Percentiles rank a stretch among this genome's conserved stretches.
These are phyloP conservation scores for Limnephilus marmoratus DNA, from an alignment of 2,888 invertebrate genomes.

Conservation along the genomic window DNA sequence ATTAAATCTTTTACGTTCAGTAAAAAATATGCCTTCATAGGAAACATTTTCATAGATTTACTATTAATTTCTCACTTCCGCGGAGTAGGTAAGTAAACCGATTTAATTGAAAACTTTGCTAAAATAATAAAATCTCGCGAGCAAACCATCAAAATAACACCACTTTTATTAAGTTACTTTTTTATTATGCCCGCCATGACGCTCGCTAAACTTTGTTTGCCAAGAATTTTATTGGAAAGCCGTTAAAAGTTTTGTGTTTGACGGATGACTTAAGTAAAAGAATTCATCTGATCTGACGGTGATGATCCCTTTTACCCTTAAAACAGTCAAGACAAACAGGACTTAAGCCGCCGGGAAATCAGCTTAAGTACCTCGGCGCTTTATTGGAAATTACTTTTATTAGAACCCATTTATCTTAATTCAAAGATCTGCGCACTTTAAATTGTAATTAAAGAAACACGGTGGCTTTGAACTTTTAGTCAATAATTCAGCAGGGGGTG, in stretches of 20 bases:
- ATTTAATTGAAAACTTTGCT: conserved; percentile 32
- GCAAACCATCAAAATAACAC: conserved; percentile 40
- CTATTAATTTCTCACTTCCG: not conserved
- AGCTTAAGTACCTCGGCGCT: not conserved
- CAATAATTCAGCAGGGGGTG: not conserved
- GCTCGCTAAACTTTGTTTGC: conserved; percentile 56
- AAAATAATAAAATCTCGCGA: conserved; percentile 36
- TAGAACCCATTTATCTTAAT: not conserved
- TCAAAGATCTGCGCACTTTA: not conserved
- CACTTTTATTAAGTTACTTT: conserved; percentile 58
- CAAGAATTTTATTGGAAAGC: conserved; percentile 59
- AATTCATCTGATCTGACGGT: conserved; percentile 7
- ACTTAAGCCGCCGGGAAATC: not conserved
- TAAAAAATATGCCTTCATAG: not conserved
- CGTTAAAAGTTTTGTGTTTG: conserved; percentile 54
- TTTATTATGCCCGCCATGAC: conserved; percentile 52
- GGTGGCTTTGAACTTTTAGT: not conserved
- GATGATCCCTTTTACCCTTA: conserved; percentile 36
- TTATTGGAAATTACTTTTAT: not conserved
- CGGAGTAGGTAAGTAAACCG: not conserved
- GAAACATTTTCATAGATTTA: not conserved
- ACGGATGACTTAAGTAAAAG: conserved; percentile 33
- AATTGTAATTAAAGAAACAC: not conserved
- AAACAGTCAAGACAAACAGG: conserved; percentile 4
- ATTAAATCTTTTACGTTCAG: not conserved